These are phyloP conservation scores for Anniella stebbinsi DNA, from an alignment of 2,797 vertebrate genomes.

Conservation along the genomic window DNA sequence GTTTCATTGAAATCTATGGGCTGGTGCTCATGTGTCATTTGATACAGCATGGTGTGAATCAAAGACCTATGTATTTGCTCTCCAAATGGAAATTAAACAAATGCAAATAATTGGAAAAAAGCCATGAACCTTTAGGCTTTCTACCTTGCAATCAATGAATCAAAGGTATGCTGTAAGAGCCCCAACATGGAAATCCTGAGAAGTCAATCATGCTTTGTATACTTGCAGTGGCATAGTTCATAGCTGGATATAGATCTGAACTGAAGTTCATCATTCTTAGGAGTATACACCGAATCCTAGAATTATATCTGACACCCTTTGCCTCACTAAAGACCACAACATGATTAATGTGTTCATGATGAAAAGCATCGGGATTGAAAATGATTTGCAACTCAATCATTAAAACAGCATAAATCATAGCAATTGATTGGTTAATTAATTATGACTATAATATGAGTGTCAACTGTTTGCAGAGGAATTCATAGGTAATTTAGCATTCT, in stretches of 20 bases:
- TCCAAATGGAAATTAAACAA: background rate
- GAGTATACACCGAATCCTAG: constrained; percentile 44
- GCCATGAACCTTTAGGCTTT: background rate
- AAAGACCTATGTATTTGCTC: background rate
- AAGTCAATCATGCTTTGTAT: background rate
- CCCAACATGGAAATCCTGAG: background rate
- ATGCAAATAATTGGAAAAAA: background rate
- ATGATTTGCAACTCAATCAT: constrained; percentile 79
- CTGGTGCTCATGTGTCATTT: background rate
- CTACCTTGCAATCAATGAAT: background rate
- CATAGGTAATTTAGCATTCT: constrained; percentile 65
- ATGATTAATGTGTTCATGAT: constrained; percentile 77
- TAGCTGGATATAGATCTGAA: constrained; percentile 2
- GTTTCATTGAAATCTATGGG: background rate
- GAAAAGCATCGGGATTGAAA: constrained; percentile 78
- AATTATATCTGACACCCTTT: constrained; percentile 67
- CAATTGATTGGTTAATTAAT: constrained; percentile 83
- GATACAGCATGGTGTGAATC: background rate
- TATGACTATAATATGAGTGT: constrained; percentile 68
- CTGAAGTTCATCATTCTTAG: constrained; percentile 45
- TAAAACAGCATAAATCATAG: constrained; percentile 79
- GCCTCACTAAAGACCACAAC: constrained; percentile 56
- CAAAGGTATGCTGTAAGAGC: background rate
- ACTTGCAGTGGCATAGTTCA: background rate
- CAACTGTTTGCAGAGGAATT: constrained; percentile 74